Base-by-base conservation (phyloP, 1,140 invertebrate genomes). In the Phenacoccus solenopsis region DNA sequence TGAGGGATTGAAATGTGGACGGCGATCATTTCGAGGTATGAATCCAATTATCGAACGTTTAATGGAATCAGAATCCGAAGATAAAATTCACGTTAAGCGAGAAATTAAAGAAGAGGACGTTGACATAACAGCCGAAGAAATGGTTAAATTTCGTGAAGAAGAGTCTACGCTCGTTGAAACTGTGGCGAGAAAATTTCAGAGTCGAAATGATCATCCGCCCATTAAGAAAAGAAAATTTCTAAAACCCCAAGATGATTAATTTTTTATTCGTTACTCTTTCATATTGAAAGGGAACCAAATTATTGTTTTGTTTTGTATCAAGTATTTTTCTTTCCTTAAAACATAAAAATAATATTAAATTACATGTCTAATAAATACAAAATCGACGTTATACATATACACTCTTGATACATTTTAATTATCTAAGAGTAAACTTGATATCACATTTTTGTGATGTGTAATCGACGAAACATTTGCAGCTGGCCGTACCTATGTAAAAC, bases 11-110 rank as follows among this genome's bases (percentile, higher is more conserved):
- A 80, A 86, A 13, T 89, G 89, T 76, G 93, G 93, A 5, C 81
- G 93, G 74, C 79, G 93, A 59, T 94, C 92, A 71, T 96, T 87
- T 78, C 86, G 87, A 74, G 93, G 93, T 12, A 92, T 91, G 84
- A 96, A 96, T 81, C 89, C 90, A 38, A 90, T 90, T 79, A 85
- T 95, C 72, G 93, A 96, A 77, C 84, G 84, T 71, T 71, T 90
- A 7, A 86, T 91, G 84, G 76, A 79, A 72, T 70, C 75, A 27
- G 86, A 86, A 74, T 74, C 81, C 69, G 80, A 82, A 49, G 69
- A 30, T n/a, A 79, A 77, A 25, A 76, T 75, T 7, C 77, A 79
- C 28, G 77, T 81, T 72, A 73, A 78, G 69, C 38, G 38, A 5
- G 5, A 49, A 49, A 73, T 73, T 1, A 68, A 69, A 56, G 74